Percentiles rank a stretch among this genome's conserved stretches.
phyloP scores from a whole-genome alignment of 2,797 vertebrate genomes.

The Oreortyx pictus region DNA sequence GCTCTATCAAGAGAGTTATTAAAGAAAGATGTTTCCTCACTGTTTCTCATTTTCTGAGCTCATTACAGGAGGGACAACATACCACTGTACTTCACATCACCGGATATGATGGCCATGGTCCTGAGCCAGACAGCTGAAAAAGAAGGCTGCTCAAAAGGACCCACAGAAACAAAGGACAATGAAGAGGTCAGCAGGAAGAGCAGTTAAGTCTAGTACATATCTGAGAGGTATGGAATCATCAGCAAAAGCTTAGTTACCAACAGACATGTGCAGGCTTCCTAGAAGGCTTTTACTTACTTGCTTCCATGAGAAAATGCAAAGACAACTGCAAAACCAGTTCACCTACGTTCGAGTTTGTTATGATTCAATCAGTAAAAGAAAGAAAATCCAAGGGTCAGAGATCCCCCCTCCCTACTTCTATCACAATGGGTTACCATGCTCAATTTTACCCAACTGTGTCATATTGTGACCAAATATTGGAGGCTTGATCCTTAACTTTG shows the following conservation, averaged over 20 bases:
- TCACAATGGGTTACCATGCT: background rate
- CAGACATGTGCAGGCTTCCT: background rate
- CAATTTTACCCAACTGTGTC: conserved; percentile 10
- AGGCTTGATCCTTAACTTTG: conserved; percentile 42
- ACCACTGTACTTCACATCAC: background rate
- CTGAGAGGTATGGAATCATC: background rate
- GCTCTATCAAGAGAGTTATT: background rate
- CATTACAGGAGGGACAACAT: background rate
- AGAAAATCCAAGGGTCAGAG: conserved; percentile 56
- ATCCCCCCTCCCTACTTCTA: conserved; percentile 24
- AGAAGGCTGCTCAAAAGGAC: background rate
- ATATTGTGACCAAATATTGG: background rate
- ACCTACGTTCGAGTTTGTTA: background rate
- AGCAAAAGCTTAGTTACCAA: background rate
- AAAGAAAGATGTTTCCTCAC: background rate
- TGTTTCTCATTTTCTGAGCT: background rate
- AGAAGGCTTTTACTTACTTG: background rate
- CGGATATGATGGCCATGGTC: background rate
- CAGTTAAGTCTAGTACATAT: background rate
- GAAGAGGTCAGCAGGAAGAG: background rate
- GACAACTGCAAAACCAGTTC: background rate
- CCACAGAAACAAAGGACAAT: background rate
- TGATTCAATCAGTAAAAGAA: background rate
- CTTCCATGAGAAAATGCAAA: conserved; percentile 1
- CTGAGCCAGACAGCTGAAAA: fast-evolving